Evolutionary conservation across 1,140 invertebrate genomes (phyloP).

Genomic region (Onthophagus taurus): DNA sequence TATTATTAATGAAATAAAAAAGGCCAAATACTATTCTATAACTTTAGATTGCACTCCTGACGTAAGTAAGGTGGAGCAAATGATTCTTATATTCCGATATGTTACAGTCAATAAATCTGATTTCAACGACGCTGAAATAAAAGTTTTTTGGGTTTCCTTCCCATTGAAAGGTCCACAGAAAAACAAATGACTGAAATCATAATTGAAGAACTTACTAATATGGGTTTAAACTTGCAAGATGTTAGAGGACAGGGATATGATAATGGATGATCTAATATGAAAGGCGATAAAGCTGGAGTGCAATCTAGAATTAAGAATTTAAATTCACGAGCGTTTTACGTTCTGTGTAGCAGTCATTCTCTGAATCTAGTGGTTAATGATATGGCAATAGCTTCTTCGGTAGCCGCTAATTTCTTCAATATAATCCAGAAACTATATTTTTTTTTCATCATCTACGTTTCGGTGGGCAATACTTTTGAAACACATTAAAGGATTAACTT

Average conservation of each 20-base stretch:
- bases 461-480: slow-evolving; percentile 7
- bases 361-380: slow-evolving; percentile 12
- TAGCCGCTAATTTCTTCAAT: slow-evolving; percentile 10
- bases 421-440: slow-evolving; percentile 10
- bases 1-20: slow-evolving; percentile 13
- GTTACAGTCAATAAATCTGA: slow-evolving; percentile 7
- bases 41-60: slow-evolving; percentile 12
- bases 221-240: slow-evolving; percentile 4
- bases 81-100: slow-evolving; percentile 9
- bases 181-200: slow-evolving; percentile 12
- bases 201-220: slow-evolving; percentile 12
- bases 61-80: slow-evolving; percentile 9
- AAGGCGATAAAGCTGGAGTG: slow-evolving; percentile 14
- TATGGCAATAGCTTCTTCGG: too few species aligned
- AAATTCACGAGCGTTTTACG: slow-evolving; percentile 10
- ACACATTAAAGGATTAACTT: slow-evolving; percentile 13
- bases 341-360: slow-evolving; percentile 6
- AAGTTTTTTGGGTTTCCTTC: slow-evolving; percentile 14
- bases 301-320: slow-evolving; percentile 12
- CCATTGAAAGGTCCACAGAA: slow-evolving; percentile 9
- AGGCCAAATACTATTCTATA: slow-evolving; percentile 11
- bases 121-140: slow-evolving; percentile 7
- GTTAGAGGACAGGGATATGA: slow-evolving; percentile 28
- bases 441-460: slow-evolving; percentile 11
- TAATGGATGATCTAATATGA: slow-evolving; percentile 32